phyloP scores from a whole-genome alignment of 2,113 vertebrate species.

The Psephotus haematonotus region DNA sequence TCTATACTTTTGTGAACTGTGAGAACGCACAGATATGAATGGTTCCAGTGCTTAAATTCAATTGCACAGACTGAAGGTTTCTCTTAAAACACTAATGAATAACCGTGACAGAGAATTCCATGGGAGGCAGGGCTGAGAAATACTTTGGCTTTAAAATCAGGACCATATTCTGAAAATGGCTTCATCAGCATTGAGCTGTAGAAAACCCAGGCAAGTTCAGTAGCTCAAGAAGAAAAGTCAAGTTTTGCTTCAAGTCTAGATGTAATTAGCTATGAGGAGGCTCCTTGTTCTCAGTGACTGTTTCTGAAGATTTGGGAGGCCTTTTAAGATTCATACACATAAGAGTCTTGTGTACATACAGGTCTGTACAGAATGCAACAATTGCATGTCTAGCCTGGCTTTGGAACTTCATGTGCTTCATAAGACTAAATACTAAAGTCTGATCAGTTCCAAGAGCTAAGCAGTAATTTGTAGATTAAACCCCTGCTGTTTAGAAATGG shows the following conservation, averaged over 20 bases:
- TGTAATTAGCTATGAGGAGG: background rate
- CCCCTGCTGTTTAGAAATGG: background rate
- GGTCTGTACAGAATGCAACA: background rate
- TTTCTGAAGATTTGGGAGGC: background rate
- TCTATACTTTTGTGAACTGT: background rate
- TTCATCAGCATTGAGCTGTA: background rate
- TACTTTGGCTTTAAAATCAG: background rate
- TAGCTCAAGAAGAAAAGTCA: background rate
- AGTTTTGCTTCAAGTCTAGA: background rate
- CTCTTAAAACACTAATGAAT: slow-evolving; percentile 13
- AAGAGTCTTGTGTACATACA: background rate
- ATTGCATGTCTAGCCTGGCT: background rate
- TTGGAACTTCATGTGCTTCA: background rate
- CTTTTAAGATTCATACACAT: accelerated
- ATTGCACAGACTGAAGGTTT: background rate
- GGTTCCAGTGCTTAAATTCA: background rate
- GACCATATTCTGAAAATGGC: background rate
- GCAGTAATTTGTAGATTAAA: background rate
- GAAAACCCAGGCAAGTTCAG: background rate
- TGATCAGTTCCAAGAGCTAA: background rate
- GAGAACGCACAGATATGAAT: background rate
- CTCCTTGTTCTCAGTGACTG: background rate
- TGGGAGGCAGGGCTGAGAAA: background rate
- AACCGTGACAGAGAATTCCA: background rate
- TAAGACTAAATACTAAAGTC: background rate